Conservation (phyloP, 2,113 vertebrate genomes). For the Sphyrna mokarran region DNA sequence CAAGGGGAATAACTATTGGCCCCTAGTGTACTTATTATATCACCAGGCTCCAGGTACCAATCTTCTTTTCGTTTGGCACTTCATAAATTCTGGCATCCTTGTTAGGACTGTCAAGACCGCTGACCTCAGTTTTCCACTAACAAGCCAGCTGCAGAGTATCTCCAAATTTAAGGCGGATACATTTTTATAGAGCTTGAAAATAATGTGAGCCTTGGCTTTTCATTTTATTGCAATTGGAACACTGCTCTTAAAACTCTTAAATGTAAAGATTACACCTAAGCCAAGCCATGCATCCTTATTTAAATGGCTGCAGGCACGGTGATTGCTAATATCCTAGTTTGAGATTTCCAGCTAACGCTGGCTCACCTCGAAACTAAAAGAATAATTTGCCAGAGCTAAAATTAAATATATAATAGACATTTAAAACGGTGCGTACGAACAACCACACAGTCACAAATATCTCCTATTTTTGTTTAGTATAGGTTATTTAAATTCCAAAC, state of each 20-base stretch:
- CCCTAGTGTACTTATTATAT: slow-evolving; percentile 84
- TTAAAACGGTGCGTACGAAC: background rate
- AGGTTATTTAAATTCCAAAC: background rate
- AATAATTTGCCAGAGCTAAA: background rate
- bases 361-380: background rate
- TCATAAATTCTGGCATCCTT: slow-evolving; percentile 83
- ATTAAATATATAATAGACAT: background rate
- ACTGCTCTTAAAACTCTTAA: background rate
- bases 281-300: background rate
- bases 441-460: background rate
- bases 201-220: background rate
- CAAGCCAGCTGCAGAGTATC: slow-evolving; percentile 47
- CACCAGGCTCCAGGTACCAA: slow-evolving; percentile 70
- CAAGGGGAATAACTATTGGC: slow-evolving; percentile 60
- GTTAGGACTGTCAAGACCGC: slow-evolving; percentile 71
- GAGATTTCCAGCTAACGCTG: background rate
- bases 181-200: slow-evolving; percentile 24
- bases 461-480: background rate
- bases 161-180: background rate
- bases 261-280: background rate
- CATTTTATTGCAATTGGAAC: background rate
- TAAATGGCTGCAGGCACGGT: background rate
- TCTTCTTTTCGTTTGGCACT: slow-evolving; percentile 59
- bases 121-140: slow-evolving; percentile 73
- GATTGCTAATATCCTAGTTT: no score